Base-by-base conservation (phyloP, 1,140 invertebrate species). In the Diprion similis region DNA sequence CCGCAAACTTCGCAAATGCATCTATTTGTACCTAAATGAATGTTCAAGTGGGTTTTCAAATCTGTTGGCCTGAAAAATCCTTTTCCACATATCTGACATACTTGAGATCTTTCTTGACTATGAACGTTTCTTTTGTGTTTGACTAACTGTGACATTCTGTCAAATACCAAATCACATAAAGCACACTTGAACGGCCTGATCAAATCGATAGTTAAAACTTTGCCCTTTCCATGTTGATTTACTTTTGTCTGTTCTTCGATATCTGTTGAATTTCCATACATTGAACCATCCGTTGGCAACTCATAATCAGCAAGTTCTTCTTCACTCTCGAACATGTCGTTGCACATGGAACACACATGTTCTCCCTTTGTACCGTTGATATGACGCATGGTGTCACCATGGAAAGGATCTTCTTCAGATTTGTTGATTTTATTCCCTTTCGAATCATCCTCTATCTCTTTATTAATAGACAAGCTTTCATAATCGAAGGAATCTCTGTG, bases 1-100 rank as follows among this genome's bases (percentile, higher is more conserved):
- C 89, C 89, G 70, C 89, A 89, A 65, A 87, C 78, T 73, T 89
- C 83, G 66, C 89, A 89, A 8, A 89, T 87, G 46, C 83, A 85
- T 66, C 82, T 80, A 75, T 88, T 88, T 45, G 85, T 89, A 10
- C 86, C 86, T 66, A 89, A 73, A 77, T 89, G 88, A 65, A 88
- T 84, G 64, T 89, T 89, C 10, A 89, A 78, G 71, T 89, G 89
- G 8, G 85, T 89, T 48, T 84, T 81, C n/a, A 89, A 74, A 59
- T 89, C 89, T 13, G 83, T 81, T 71, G 84, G 85, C 0, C 85
- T 77, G 47, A 87, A 87, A 70, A 86, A 87, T 37, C 83, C 82
- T 66, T 87, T 86, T 4, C 80, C 82, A 66, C 85, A 86, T 11
- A 87, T 84, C 47, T 86, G 83, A 66, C 85, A 87, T 7, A 85